Percentiles rank a stretch among this genome's conserved stretches.
phyloP scores from a whole-genome alignment of 2,797 vertebrate genomes.

The Manis crassicaudata region DNA sequence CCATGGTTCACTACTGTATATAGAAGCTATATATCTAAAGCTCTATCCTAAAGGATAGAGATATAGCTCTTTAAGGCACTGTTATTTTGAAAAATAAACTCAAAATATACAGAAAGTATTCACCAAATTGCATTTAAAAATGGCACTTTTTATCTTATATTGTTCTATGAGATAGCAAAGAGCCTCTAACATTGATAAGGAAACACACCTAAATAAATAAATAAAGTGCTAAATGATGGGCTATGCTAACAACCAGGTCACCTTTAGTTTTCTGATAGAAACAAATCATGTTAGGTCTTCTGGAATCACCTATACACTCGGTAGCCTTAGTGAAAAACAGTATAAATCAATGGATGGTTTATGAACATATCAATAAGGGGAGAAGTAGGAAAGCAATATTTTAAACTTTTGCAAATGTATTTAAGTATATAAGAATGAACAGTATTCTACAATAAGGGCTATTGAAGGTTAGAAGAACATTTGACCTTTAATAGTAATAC shows the following conservation, averaged over 20 bases:
- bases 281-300: background rate
- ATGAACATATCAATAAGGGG: background rate
- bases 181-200: background rate
- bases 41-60: background rate
- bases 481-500: conserved; percentile 38
- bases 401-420: background rate
- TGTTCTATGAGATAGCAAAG: background rate
- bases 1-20: background rate
- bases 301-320: background rate
- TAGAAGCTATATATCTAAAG: too few relatives aligned
- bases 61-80: background rate
- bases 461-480: background rate
- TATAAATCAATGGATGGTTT: background rate
- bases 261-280: background rate
- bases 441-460: background rate
- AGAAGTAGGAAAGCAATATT: background rate
- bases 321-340: background rate
- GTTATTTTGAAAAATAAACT: conserved; percentile 12
- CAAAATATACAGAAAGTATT: background rate
- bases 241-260: background rate
- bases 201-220: conserved; percentile 11
- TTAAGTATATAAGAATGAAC: conserved; percentile 9
- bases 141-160: background rate
- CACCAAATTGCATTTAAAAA: background rate
- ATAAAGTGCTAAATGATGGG: background rate